Conservation (phyloP, 2,113 vertebrate species). For the Hydrochoerus hydrochaeris region DNA sequence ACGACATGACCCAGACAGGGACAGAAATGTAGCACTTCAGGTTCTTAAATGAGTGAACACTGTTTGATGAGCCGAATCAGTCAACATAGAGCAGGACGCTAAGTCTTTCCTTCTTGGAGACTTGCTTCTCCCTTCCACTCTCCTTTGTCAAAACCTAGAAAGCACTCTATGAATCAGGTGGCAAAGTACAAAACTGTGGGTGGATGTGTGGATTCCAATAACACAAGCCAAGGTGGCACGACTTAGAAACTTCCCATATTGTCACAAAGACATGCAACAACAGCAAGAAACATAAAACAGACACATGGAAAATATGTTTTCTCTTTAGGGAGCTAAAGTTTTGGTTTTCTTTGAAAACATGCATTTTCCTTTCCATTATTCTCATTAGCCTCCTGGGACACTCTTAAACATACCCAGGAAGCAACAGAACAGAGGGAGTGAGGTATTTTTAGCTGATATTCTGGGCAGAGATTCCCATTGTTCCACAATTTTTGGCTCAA, state of each 20-base stretch:
- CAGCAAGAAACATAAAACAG: conserved; percentile 65
- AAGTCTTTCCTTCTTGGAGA: background rate
- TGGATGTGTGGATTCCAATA: background rate
- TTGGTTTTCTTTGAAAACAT: conserved; percentile 68
- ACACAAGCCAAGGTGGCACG: background rate
- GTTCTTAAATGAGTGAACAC: background rate
- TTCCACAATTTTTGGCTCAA: conserved; percentile 71
- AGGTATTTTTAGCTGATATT: conserved; percentile 77
- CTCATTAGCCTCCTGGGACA: conserved; percentile 65
- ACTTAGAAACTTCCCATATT: background rate
- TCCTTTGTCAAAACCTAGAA: background rate
- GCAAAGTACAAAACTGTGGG: background rate
- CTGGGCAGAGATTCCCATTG: conserved; percentile 76
- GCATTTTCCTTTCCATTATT: conserved; percentile 68
- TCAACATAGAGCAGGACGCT: background rate
- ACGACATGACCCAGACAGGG: rapidly evolving
- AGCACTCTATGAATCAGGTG: background rate
- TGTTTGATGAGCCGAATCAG: background rate
- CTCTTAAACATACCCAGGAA: conserved; percentile 59
- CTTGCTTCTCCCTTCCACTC: no score
- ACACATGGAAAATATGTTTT: conserved; percentile 59
- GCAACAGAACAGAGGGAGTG: conserved; percentile 26
- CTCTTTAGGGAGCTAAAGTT: conserved; percentile 51
- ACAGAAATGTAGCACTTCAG: background rate
- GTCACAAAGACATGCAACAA: conserved; percentile 29